These are phyloP conservation scores for Aldrovandia affinis DNA, from an alignment of 2,797 vertebrate genomes.

Conservation along the genomic window DNA sequence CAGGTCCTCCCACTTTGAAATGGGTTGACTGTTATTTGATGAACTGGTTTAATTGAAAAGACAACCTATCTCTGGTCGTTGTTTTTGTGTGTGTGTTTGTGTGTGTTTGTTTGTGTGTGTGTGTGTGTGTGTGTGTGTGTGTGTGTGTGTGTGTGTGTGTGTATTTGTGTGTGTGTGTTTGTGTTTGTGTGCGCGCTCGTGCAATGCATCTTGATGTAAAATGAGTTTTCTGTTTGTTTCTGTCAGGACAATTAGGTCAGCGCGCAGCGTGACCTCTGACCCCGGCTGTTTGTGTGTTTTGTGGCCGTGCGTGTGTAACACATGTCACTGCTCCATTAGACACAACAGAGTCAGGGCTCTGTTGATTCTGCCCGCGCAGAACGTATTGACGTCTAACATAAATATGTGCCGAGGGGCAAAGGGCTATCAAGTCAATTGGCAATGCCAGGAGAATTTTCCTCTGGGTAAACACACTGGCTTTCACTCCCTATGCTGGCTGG, in stretches of 20 bases:
- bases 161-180: neutral
- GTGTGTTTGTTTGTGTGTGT: conserved; percentile 45
- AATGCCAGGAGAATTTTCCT: conserved; percentile 62
- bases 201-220: conserved; percentile 82
- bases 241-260: conserved; percentile 79
- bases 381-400: conserved; percentile 62
- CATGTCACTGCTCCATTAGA: conserved; percentile 79
- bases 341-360: conserved; percentile 77
- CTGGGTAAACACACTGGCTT: conserved; percentile 47
- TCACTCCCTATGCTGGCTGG: conserved; percentile 20
- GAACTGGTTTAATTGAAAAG: conserved; percentile 69
- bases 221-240: conserved; percentile 85
- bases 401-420: conserved; percentile 71
- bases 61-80: conserved; percentile 63
- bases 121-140: conserved; percentile 37
- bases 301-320: conserved; percentile 69
- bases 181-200: conserved; percentile 17
- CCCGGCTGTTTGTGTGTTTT: conserved; percentile 64
- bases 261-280: conserved; percentile 55
- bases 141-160: conserved; percentile 48
- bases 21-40: conserved; percentile 67
- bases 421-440: conserved; percentile 65
- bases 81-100: conserved; percentile 55
- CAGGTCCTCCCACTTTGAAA: conserved; percentile 50
- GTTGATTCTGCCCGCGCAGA: conserved; percentile 72